Evolutionary conservation across 2,113 vertebrate genomes (phyloP).

Genomic region (Menidia beryllina): DNA sequence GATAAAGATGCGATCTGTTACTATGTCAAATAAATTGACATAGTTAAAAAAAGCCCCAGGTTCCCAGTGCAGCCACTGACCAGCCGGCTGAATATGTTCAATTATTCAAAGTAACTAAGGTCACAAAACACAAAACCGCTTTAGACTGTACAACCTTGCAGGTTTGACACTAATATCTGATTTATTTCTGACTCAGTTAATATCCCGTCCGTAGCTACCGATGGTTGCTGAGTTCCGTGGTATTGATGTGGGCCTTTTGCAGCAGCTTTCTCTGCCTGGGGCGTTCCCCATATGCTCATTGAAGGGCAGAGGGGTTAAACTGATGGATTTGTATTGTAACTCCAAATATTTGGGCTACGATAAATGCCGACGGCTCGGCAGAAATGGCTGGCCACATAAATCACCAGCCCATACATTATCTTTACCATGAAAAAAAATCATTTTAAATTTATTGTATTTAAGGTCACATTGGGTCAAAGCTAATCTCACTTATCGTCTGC

Average conservation of each 20-base stretch:
- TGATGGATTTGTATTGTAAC: background rate
- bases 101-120: no score
- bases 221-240: background rate
- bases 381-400: background rate
- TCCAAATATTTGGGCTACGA: background rate
- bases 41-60: no score
- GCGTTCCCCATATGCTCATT: background rate
- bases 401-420: background rate
- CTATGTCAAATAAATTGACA: no score
- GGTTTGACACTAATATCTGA: background rate
- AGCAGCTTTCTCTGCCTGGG: background rate
- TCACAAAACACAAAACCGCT: no score
- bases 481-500: background rate
- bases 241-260: background rate
- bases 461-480: background rate
- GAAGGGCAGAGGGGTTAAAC: background rate
- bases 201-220: background rate
- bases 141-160: background rate
- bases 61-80: no score
- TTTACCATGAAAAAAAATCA: background rate
- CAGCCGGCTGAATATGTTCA: no score
- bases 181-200: background rate
- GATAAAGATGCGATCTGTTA: no score
- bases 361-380: background rate
- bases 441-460: background rate